A percentile compares a stretch with the other conserved stretches of the same genome.
Evolutionary conservation across 2,888 invertebrate genomes (phyloP).

Genomic region (Tortricodes alternella): DNA sequence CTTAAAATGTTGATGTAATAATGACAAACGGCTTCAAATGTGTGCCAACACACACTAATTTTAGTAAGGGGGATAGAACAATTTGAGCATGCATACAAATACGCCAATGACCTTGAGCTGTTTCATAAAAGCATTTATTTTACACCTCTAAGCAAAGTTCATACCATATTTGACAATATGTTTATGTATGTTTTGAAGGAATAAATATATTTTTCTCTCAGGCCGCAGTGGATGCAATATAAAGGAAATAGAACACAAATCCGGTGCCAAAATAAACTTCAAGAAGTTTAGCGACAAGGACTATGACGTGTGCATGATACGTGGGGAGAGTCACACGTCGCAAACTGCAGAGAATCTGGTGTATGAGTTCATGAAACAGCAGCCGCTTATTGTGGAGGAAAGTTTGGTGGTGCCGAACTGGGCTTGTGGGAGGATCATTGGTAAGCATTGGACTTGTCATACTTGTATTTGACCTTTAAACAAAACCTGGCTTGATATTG

Average conservation of each 20-base stretch:
- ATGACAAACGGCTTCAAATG: too few relatives aligned
- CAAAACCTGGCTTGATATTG: too few relatives aligned
- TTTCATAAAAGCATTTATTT: too few relatives aligned
- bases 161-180: too few relatives aligned
- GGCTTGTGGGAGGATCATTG: conserved; percentile 88
- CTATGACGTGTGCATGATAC: conserved; percentile 86
- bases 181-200: background rate
- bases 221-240: conserved; percentile 90
- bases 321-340: conserved; percentile 86
- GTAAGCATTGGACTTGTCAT: conserved; percentile 43
- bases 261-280: conserved; percentile 84
- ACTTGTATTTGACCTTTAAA: too few relatives aligned
- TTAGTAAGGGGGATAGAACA: too few relatives aligned
- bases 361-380: conserved; percentile 86
- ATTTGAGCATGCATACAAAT: too few relatives aligned
- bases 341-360: conserved; percentile 87
- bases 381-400: conserved; percentile 86
- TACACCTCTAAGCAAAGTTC: too few relatives aligned
- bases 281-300: conserved; percentile 81
- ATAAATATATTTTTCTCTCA: conserved; percentile 35
- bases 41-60: too few relatives aligned
- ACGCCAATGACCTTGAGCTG: too few relatives aligned
- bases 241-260: conserved; percentile 88
- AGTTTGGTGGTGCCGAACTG: conserved; percentile 86
- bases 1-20: conserved; percentile 38